Percentiles rank a stretch among this genome's conserved stretches.
These are phyloP conservation scores for Falco punctatus DNA, from an alignment of 2,113 vertebrate species.

Conservation along the genomic window DNA sequence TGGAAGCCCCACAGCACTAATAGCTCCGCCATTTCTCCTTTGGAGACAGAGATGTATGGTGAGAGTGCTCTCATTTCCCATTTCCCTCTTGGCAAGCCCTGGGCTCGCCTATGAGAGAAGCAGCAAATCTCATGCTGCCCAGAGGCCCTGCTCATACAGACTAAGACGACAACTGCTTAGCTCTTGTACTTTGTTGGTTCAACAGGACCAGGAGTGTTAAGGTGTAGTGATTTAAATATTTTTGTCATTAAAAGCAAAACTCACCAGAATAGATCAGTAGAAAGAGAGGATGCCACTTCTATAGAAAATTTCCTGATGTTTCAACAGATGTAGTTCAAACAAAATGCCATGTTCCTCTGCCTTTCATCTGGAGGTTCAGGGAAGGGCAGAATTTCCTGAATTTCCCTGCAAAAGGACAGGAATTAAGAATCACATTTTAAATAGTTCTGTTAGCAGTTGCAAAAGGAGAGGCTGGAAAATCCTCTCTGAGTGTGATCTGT, in stretches of 20 bases:
- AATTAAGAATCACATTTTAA: neutral
- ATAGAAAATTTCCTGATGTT: neutral
- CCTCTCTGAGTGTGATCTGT: neutral
- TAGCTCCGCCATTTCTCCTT: neutral
- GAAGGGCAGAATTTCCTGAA: neutral
- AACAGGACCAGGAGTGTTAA: neutral
- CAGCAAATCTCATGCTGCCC: neutral
- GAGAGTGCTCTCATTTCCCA: neutral
- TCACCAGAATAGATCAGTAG: neutral
- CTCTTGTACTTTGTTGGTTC: neutral
- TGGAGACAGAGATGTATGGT: neutral
- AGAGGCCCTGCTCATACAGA: neutral
- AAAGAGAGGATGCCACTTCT: neutral
- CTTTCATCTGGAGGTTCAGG: neutral
- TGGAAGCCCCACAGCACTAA: neutral
- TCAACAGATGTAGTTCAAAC: neutral
- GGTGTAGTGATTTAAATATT: neutral
- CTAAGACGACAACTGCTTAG: neutral
- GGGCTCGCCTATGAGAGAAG: neutral
- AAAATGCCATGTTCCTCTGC: neutral
- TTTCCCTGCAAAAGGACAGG: neutral
- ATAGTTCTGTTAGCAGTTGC: neutral
- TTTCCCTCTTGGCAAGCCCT: neutral
- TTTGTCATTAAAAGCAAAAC: neutral
- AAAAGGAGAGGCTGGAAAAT: neutral